A percentile compares a stretch with the other conserved stretches of the same genome.
These are phyloP conservation scores for Zygaena filipendulae DNA, from an alignment of 2,888 invertebrate genomes.

Conservation along the genomic window DNA sequence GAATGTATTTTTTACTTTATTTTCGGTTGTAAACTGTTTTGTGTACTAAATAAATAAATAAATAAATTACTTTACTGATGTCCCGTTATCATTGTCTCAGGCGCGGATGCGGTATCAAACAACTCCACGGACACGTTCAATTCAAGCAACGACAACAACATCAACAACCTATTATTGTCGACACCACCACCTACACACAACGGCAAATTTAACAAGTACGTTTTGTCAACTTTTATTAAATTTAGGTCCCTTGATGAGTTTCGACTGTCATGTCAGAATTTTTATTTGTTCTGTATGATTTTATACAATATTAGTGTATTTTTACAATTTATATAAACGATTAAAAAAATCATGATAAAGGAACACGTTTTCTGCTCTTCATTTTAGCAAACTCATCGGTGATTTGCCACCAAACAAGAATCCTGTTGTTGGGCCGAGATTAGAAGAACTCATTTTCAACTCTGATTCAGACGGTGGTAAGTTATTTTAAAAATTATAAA, in stretches of 20 bases:
- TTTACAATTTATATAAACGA: neutral
- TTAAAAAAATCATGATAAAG: too few species aligned
- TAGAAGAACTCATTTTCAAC: slow-evolving; percentile 80
- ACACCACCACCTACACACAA: slow-evolving; percentile 54
- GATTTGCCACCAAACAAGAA: slow-evolving; percentile 50
- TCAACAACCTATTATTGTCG: slow-evolving; percentile 45
- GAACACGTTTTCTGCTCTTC: too few species aligned
- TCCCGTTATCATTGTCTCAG: too few species aligned
- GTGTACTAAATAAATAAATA: too few species aligned
- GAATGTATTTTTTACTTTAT: too few species aligned
- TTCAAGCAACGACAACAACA: slow-evolving; percentile 45
- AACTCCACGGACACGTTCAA: slow-evolving; percentile 55
- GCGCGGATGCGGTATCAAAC: slow-evolving; percentile 43
- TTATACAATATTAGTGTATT: neutral
- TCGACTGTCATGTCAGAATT: too few species aligned
- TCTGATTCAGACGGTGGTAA: slow-evolving; percentile 81
- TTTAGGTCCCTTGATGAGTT: too few species aligned
- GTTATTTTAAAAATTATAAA: slow-evolving; percentile 12
- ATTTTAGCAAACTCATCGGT: slow-evolving; percentile 35
- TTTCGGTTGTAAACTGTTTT: too few species aligned
- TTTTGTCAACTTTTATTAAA: too few species aligned
- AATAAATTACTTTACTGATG: too few species aligned
- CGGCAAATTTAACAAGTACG: slow-evolving; percentile 34
- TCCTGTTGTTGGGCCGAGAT: slow-evolving; percentile 79
- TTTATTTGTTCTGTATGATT: too few species aligned